Conservation (phyloP, 2,113 vertebrate genomes). For the Sylvilagus bachmani region DNA sequence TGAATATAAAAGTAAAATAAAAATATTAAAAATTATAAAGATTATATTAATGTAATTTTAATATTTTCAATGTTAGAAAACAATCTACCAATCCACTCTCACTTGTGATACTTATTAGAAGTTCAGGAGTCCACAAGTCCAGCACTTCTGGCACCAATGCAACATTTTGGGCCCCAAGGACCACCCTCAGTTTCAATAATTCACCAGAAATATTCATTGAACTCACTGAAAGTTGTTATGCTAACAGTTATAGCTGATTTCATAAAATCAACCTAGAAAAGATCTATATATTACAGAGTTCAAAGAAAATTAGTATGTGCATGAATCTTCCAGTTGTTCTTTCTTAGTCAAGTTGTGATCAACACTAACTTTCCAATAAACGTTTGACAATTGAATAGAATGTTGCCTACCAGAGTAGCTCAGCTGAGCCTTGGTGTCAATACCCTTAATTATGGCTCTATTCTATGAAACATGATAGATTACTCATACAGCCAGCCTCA, state of each 20-base stretch:
- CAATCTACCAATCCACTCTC: not conserved
- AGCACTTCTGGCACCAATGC: not conserved
- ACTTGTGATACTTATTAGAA: not conserved
- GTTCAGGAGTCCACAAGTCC: not conserved
- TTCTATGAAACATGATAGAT: not conserved
- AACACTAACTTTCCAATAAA: not conserved
- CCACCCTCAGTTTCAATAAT: not conserved
- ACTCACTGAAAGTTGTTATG: not conserved
- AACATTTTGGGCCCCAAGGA: not conserved
- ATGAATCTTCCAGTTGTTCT: not conserved
- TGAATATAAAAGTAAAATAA: not conserved
- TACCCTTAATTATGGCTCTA: not conserved
- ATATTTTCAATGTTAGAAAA: not conserved
- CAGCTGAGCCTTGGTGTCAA: not conserved
- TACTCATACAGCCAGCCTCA: not conserved
- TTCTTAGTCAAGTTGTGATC: not conserved
- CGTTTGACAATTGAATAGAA: not conserved
- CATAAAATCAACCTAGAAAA: not conserved
- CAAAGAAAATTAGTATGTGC: not conserved
- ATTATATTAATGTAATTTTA: not conserved
- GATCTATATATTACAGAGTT: not conserved
- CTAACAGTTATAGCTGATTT: not conserved
- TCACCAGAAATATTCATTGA: not conserved
- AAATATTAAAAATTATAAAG: not conserved
- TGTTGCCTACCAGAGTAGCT: not conserved